A percentile compares a stretch with the other conserved stretches of the same genome.
These are phyloP conservation scores for Hassar affinis DNA, from an alignment of 2,113 vertebrate genomes.

Conservation along the genomic window DNA sequence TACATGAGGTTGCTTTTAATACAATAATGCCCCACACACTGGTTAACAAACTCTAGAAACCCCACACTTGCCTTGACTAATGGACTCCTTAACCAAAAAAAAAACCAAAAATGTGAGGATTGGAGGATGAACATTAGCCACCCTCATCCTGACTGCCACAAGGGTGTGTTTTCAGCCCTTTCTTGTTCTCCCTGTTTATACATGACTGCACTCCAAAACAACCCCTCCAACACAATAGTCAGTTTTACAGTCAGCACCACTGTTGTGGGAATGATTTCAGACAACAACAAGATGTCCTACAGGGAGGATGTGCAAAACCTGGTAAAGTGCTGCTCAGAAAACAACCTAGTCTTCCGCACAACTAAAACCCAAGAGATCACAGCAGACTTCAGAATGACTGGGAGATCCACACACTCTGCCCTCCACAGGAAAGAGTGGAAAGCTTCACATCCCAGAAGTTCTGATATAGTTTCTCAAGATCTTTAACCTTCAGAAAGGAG, in stretches of 20 bases:
- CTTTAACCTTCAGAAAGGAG: no score
- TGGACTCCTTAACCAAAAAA: background rate
- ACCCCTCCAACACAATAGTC: background rate
- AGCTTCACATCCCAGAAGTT: background rate
- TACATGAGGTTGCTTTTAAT: constrained; percentile 26
- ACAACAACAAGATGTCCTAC: background rate
- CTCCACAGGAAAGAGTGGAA: background rate
- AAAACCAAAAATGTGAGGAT: background rate
- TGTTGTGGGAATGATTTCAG: background rate
- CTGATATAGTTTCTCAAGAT: background rate
- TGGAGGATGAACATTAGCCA: background rate
- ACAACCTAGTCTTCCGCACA: no score
- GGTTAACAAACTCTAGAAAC: background rate
- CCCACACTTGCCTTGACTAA: background rate
- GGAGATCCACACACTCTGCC: background rate
- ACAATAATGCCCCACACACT: background rate
- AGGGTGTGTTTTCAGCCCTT: background rate
- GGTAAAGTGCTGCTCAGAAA: no score
- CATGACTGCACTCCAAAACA: background rate
- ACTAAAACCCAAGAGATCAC: background rate
- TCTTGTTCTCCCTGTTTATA: background rate
- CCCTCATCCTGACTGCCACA: background rate
- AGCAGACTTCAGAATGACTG: background rate
- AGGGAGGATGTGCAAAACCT: background rate
- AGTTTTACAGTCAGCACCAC: background rate